phyloP scores from a whole-genome alignment of 2,797 vertebrate genomes.

The Syngnathus rostellatus region DNA sequence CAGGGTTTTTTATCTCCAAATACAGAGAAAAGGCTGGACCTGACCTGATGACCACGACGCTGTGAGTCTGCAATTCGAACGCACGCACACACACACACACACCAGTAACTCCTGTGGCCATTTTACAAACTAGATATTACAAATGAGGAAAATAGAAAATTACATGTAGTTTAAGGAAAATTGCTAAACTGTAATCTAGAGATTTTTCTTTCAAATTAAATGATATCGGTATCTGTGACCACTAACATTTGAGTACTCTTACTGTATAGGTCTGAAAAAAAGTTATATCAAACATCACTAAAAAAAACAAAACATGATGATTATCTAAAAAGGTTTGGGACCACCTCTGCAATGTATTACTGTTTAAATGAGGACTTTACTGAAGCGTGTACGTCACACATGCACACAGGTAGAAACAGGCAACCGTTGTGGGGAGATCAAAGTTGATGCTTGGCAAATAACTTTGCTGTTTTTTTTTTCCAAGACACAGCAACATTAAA shows the following conservation, averaged over 20 bases:
- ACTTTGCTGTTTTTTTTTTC: slow-evolving; percentile 42
- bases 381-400: not conserved
- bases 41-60: slow-evolving; percentile 45
- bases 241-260: too few species aligned
- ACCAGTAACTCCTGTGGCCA: too few species aligned
- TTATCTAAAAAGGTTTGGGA: not conserved
- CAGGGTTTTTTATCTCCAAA: slow-evolving; percentile 55
- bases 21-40: slow-evolving; percentile 58
- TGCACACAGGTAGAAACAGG: slow-evolving; percentile 19
- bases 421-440: slow-evolving; percentile 10
- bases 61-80: slow-evolving; percentile 52
- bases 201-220: too few species aligned
- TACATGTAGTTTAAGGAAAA: too few species aligned
- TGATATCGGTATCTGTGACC: too few species aligned
- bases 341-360: not conserved
- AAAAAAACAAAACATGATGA: too few species aligned
- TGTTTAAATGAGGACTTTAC: not conserved
- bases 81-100: too few species aligned
- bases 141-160: too few species aligned
- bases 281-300: too few species aligned
- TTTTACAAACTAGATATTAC: too few species aligned
- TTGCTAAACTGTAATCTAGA: too few species aligned
- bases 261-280: too few species aligned
- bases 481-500: slow-evolving; percentile 13
- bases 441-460: slow-evolving; percentile 41